These are phyloP conservation scores for Eidolon helvum DNA, from an alignment of 2,113 vertebrate genomes.

Conservation along the genomic window DNA sequence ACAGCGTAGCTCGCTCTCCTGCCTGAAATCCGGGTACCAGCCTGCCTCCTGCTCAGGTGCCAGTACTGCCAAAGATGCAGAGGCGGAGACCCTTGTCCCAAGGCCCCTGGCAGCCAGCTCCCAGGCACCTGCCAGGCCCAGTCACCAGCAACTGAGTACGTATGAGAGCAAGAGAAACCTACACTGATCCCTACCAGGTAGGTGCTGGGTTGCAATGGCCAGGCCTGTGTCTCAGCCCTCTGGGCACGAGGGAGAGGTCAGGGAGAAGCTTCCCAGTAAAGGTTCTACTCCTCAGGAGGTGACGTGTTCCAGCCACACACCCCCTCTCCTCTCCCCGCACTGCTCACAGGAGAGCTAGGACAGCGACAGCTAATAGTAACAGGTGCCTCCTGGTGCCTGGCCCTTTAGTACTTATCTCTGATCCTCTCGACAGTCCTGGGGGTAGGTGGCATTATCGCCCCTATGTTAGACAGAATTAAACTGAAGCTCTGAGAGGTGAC, in stretches of 20 bases:
- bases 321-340: neutral
- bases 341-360: neutral
- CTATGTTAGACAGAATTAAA: neutral
- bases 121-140: neutral
- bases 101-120: neutral
- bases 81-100: neutral
- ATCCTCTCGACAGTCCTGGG: neutral
- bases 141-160: neutral
- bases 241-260: neutral
- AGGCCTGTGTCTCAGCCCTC: neutral
- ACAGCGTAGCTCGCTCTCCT: neutral
- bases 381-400: neutral
- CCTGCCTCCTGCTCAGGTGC: neutral
- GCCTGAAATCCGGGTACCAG: neutral
- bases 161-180: neutral
- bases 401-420: conserved; percentile 21
- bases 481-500: neutral
- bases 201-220: neutral
- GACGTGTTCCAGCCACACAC: neutral
- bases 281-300: neutral
- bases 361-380: neutral
- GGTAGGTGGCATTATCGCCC: neutral
- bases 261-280: too few relatives aligned
- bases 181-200: neutral
- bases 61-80: neutral